Evolutionary conservation across 2,888 invertebrate species (phyloP), one percentile per base, ranked within the genome.

Genomic region (Torymus auratus): DNA sequence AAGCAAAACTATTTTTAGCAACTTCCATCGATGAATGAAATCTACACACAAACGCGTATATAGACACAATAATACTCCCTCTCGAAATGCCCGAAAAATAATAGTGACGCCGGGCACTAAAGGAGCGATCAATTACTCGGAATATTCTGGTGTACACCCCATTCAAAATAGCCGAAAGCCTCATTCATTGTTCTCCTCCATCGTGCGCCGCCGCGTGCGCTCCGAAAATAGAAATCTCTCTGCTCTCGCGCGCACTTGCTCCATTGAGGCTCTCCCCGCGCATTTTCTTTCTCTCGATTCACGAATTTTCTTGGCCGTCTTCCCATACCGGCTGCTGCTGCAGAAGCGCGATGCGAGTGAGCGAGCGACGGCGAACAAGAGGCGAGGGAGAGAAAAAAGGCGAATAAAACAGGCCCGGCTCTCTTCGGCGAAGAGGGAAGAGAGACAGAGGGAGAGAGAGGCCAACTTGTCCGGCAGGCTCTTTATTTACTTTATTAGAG

Each of bases 401-500:
- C 17, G 23, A 41, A 41, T 41, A 41, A 41, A 41, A 41, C 41
- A 41, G 41, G 41, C 7, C 41, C 41, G 41, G 41, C 41, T 41
- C 41, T 41, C 41, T 41, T 41, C 41, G 52, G 20, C 23, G 52
- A 64, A 28, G 17, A 14, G 50, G 14, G 13, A 3, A 52, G 62
- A 56, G 64, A 70, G 15, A 70, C 58, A 65, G 58, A 23, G 65
- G 52, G 62, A 72, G 78, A 73, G 84, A 76, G 70, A 83, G 84
- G 80, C 82, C 85, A 83, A 86, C 86, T 87, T 86, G 87, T 88
- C 85, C 84, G 82, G 84, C 86, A 85, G 86, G 85, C 86, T 87
- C 86, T 89, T 90, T 90, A 90, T 90, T 90, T 90, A 90, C 88
- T 89, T 90, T 90, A 90, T 90, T 89, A 88, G 85, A 89, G 87